These are phyloP conservation scores for Myathropa florea DNA, from an alignment of 2,888 invertebrate genomes.

Conservation along the genomic window DNA sequence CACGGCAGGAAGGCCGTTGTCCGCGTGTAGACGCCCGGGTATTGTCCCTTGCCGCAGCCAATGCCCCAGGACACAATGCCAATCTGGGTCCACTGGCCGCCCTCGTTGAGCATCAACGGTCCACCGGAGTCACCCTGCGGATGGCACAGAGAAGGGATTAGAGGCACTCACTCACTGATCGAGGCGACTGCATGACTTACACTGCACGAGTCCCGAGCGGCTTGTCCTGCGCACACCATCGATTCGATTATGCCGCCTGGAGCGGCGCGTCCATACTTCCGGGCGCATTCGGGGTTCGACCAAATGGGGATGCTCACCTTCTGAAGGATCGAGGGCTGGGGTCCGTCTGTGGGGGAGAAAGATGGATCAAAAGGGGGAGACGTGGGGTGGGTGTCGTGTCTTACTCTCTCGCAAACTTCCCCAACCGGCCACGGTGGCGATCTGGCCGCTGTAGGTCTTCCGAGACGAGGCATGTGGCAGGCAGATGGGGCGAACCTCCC, in stretches of 20 bases:
- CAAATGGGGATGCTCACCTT: constrained; percentile 92
- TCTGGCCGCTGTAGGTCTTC: constrained; percentile 85
- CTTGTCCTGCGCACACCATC: constrained; percentile 93
- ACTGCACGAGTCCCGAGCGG: constrained; percentile 93
- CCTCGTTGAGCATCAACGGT: constrained; percentile 90
- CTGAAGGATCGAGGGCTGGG: constrained; percentile 90
- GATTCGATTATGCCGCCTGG: constrained; percentile 93
- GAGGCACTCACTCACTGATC: too few relatives aligned
- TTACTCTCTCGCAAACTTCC: constrained; percentile 90
- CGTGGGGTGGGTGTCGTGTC: constrained; percentile 68
- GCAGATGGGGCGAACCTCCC: constrained; percentile 89
- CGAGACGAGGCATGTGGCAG: constrained; percentile 82
- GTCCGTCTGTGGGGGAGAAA: constrained; percentile 84
- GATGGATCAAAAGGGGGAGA: not conserved
- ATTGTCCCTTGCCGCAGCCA: constrained; percentile 94
- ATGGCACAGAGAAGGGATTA: not conserved
- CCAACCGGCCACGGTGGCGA: constrained; percentile 93
- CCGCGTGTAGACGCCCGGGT: constrained; percentile 94
- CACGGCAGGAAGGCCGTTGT: constrained; percentile 91
- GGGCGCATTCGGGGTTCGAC: constrained; percentile 88
- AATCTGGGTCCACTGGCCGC: constrained; percentile 89
- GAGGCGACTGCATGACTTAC: constrained; percentile 82
- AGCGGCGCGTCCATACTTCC: constrained; percentile 91
- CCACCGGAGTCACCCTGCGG: constrained; percentile 93
- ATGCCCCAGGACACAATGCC: constrained; percentile 96